phyloP scores from a whole-genome alignment of 2,888 invertebrate species.

The Phragmatobia fuliginosa region DNA sequence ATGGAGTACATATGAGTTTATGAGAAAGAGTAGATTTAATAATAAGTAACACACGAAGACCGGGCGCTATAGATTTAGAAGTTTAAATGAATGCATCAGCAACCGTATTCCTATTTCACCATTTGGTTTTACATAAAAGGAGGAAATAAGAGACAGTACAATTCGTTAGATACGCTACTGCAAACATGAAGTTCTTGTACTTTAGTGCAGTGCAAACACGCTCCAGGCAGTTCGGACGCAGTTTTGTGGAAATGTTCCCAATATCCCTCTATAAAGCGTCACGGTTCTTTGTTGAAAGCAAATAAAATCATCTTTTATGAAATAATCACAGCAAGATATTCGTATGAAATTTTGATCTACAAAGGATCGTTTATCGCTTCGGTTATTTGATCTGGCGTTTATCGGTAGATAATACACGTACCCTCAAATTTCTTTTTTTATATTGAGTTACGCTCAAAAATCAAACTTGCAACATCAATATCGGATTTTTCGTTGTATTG shows the following conservation, averaged over 20 bases:
- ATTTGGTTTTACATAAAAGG: neutral
- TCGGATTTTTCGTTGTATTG: no score
- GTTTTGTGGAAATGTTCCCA: constrained; percentile 20
- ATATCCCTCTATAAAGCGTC: constrained; percentile 22
- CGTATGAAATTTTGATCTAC: neutral
- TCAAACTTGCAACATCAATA: no score
- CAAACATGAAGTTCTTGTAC: neutral
- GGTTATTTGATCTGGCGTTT: neutral
- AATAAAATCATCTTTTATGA: constrained; percentile 36
- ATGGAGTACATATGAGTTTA: no score
- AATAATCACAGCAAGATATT: constrained; percentile 26
- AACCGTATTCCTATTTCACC: neutral
- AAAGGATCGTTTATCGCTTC: neutral
- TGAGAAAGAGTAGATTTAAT: no score
- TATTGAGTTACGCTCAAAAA: neutral
- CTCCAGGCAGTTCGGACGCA: neutral
- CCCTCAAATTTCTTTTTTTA: neutral
- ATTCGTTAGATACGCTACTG: neutral
- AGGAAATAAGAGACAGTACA: neutral
- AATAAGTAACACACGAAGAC: no score
- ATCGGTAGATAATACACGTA: neutral
- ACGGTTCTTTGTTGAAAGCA: constrained; percentile 27
- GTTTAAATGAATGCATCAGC: neutral
- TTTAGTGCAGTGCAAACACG: constrained; percentile 8
- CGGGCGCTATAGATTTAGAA: no score